These are phyloP conservation scores for Ameiurus melas DNA, from an alignment of 2,113 vertebrate genomes.

Conservation along the genomic window DNA sequence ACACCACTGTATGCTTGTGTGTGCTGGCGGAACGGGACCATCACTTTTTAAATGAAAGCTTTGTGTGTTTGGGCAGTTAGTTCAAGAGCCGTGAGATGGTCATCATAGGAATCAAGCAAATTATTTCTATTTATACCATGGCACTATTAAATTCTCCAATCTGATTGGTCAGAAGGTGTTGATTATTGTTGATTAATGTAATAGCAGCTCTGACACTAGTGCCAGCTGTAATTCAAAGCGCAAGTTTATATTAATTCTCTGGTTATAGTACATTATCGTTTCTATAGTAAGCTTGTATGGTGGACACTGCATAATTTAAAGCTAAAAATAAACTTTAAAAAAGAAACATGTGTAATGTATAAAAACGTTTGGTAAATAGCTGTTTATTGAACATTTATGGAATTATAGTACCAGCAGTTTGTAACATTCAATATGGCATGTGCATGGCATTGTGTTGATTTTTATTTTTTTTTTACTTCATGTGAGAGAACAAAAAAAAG, in stretches of 20 bases:
- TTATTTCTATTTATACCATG: not conserved
- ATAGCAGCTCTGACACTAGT: not conserved
- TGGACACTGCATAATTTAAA: not conserved
- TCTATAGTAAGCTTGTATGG: not conserved
- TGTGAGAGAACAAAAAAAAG: not conserved
- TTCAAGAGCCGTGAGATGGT: not conserved
- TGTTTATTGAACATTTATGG: too few relatives aligned
- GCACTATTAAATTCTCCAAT: not conserved
- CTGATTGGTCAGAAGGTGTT: not conserved
- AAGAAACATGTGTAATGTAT: not conserved
- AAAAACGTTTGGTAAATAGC: too few relatives aligned
- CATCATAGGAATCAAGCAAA: not conserved
- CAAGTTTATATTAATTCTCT: not conserved
- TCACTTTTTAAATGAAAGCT: not conserved
- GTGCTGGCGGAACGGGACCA: not conserved
- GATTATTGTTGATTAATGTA: not conserved
- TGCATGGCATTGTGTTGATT: not conserved
- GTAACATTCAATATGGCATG: not conserved
- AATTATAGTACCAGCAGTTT: not conserved
- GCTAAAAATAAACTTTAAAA: not conserved
- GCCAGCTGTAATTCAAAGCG: not conserved
- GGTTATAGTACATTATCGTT: not conserved
- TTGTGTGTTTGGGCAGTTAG: not conserved
- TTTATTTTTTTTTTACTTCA: too few relatives aligned
- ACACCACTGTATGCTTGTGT: conserved; percentile 22